Evolutionary conservation across 2,113 vertebrate species (phyloP), one percentile per base, ranked within the genome.

Genomic region (Gobius niger): DNA sequence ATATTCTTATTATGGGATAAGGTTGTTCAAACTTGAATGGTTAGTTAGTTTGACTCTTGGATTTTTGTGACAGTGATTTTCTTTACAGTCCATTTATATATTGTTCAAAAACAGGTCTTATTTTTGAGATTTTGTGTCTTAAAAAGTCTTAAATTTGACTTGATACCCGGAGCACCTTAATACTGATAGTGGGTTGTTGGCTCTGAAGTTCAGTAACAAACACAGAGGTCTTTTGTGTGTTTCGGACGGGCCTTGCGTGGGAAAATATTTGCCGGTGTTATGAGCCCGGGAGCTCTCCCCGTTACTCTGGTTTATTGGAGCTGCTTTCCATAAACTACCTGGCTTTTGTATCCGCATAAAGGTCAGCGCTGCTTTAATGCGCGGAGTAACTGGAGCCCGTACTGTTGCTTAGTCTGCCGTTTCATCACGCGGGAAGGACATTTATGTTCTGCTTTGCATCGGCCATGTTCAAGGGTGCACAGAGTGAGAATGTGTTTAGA

Each of bases 341-440:
- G 4, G 51, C 65, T 71, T 83, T 56, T 66, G 19, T 53, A 44
- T 15, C 68, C 60, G 67, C 34, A 16, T 46, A 71, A 77, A 81
- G 63, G 66, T 82, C 73, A 81, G 1, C 14, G 10, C 63, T 61
- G 60, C 62, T 81, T 86, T 78, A 74, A 82, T 75, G 0, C 63
- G 47, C 52, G 57, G 57, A 47, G 64, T 68, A 79, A 82, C 82
- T 66, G 51, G 54, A 73, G 15, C 44, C 24, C 42, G 52, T 70
- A 52, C 75, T 76, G 51, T 51, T 70, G 0, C 69, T 51, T 62
- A 44, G 73, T 77, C 71, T 67, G 47, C 47, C 24, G 12, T 71
- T 19, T 52, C 70, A 70, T 73, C 74, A 68, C 54, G 16, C 34
- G 63, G 56, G 54, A 51, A 10, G 19, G 41, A 70, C 64, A 52